Percentiles rank a stretch among this genome's conserved stretches.
Evolutionary conservation across 2,888 invertebrate species (phyloP).

Genomic region (Tetramorium bicarinatum): DNA sequence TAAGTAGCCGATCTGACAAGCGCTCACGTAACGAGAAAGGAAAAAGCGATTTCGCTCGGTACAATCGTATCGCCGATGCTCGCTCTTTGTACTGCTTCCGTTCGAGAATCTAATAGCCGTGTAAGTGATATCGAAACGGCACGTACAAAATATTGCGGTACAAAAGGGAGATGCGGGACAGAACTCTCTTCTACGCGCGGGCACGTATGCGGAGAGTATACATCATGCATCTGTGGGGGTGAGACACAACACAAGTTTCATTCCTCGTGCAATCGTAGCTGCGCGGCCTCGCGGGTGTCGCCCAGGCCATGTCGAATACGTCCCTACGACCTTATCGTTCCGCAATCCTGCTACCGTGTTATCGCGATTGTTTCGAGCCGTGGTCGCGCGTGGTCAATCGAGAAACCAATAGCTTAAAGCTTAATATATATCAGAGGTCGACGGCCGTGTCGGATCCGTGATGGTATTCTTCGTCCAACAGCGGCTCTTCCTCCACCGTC

Average conservation of each 20-base stretch:
- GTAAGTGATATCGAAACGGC: conserved; percentile 4
- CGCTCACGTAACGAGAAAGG: not conserved
- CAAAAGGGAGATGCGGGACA: conserved; percentile 33
- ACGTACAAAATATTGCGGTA: conserved; percentile 22
- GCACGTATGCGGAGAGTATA: not conserved
- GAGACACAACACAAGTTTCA: conserved; percentile 25
- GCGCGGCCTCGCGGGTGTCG: not conserved
- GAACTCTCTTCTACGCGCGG: not conserved
- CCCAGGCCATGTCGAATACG: not conserved
- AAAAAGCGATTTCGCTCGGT: not conserved
- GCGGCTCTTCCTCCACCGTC: conserved; percentile 83
- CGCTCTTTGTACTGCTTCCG: conserved; percentile 34
- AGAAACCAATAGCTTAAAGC: conserved; percentile 42
- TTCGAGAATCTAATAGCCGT: not conserved
- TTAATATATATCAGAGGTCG: conserved; percentile 81
- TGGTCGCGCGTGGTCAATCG: not conserved
- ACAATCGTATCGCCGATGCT: conserved; percentile 22
- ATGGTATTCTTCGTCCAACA: conserved; percentile 81
- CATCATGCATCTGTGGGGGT: conserved; percentile 5
- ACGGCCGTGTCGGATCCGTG: conserved; percentile 82
- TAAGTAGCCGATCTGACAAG: conserved; percentile 17
- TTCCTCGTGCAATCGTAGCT: conserved; percentile 30
- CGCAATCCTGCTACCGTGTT: not conserved
- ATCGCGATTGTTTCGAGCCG: conserved; percentile 19
- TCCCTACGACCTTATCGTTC: not conserved